phyloP scores from a whole-genome alignment of 2,113 vertebrate species.

The Melierax canorus region DNA sequence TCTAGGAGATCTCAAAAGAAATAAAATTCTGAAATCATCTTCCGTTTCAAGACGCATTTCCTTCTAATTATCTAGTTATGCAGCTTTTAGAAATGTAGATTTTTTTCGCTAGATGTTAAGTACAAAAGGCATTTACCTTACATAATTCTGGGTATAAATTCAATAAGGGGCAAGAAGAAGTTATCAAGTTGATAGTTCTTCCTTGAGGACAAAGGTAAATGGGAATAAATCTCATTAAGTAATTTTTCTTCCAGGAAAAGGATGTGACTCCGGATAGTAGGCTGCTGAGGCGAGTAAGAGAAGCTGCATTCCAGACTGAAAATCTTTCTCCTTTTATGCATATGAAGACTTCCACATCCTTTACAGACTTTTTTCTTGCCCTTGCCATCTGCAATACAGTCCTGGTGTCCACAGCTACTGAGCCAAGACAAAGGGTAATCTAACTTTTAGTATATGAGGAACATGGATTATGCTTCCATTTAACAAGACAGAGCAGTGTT shows the following conservation, averaged over 20 bases:
- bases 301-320: conserved; percentile 71
- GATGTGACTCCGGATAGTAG: conserved; percentile 86
- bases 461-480: neutral
- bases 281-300: conserved; percentile 79
- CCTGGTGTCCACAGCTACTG: conserved; percentile 88
- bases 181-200: neutral
- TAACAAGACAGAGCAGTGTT: neutral
- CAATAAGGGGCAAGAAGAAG: neutral
- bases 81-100: neutral
- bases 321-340: conserved; percentile 32
- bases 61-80: neutral
- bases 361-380: conserved; percentile 92
- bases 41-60: neutral
- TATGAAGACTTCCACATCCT: conserved; percentile 57
- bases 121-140: neutral
- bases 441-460: neutral
- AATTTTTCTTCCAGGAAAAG: conserved; percentile 82
- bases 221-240: neutral
- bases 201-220: neutral
- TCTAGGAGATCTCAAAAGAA: neutral
- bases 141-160: neutral
- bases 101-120: neutral
- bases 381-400: conserved; percentile 96
- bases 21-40: neutral
- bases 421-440: conserved; percentile 86